Percentiles rank a stretch among this genome's conserved stretches.
These are phyloP conservation scores for Eristalis pertinax DNA, from an alignment of 2,888 invertebrate species.

Conservation along the genomic window DNA sequence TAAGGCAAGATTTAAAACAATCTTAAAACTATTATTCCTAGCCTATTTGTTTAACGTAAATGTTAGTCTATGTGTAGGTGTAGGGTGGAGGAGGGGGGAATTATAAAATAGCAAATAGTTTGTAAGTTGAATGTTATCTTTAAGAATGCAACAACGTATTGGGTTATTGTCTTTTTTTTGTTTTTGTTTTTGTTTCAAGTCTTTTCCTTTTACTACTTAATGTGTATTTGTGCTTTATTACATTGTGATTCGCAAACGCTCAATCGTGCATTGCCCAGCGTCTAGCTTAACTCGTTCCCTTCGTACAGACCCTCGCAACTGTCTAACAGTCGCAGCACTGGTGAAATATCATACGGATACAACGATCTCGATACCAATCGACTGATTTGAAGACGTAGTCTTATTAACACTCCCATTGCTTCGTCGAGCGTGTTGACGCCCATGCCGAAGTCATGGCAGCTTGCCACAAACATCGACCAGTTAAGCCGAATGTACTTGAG, in stretches of 20 bases:
- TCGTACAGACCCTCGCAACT: conserved; percentile 93
- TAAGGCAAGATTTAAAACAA: conserved; percentile 80
- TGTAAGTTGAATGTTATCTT: conserved; percentile 19
- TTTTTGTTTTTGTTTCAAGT: conserved; percentile 31
- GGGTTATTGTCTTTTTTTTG: conserved; percentile 18
- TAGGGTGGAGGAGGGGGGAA: conserved; percentile 11
- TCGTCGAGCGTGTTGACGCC: conserved; percentile 87
- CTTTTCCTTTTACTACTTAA: conserved; percentile 49
- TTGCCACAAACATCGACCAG: conserved; percentile 91
- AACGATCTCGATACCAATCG: conserved; percentile 90
- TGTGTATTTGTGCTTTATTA: conserved; percentile 65
- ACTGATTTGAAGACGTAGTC: conserved; percentile 90
- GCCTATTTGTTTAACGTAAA: conserved; percentile 42
- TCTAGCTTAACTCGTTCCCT: conserved; percentile 89
- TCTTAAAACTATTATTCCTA: conserved; percentile 73
- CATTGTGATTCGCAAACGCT: conserved; percentile 48
- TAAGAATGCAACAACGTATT: conserved; percentile 21
- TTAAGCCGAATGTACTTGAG: conserved; percentile 92
- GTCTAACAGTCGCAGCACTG: conserved; percentile 90
- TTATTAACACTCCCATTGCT: conserved; percentile 91
- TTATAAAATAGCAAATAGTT: conserved; percentile 11
- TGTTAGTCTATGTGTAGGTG: conserved; percentile 63
- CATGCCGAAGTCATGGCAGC: conserved; percentile 85
- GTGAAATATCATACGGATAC: conserved; percentile 95
- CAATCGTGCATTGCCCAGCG: neutral